phyloP scores from a whole-genome alignment of 2,113 vertebrate genomes.

The Crocuta crocuta region DNA sequence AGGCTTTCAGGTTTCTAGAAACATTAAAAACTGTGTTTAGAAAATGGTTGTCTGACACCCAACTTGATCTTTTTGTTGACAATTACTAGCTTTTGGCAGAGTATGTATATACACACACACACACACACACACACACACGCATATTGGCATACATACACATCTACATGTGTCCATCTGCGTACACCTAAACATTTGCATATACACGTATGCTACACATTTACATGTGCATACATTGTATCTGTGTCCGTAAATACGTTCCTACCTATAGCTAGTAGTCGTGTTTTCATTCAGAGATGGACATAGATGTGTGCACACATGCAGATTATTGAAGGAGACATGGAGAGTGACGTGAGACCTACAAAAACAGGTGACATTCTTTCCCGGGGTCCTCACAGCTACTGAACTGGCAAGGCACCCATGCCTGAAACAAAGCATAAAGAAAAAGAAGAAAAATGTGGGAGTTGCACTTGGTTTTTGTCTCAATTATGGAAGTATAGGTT shows the following conservation, averaged over 20 bases:
- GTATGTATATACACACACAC: too few species aligned
- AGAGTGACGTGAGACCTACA: constrained; percentile 13
- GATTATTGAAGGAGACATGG: not conserved
- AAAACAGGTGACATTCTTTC: not conserved
- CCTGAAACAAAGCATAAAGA: not conserved
- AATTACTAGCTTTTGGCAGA: not conserved
- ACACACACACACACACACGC: too few species aligned
- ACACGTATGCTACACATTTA: not conserved
- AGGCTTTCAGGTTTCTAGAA: not conserved
- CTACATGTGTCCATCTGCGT: fast-evolving
- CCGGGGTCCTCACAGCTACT: not conserved
- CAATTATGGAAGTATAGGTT: not conserved
- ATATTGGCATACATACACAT: not conserved
- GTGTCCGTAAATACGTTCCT: not conserved
- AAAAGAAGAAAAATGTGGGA: constrained; percentile 12
- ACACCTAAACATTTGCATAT: not conserved
- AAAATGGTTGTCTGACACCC: not conserved
- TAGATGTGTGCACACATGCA: not conserved
- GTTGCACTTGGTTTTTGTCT: not conserved
- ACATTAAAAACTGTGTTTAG: not conserved
- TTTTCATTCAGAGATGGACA: not conserved
- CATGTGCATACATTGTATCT: too few species aligned
- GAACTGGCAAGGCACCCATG: not conserved
- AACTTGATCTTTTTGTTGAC: not conserved
- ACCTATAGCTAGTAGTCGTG: not conserved